A percentile compares a stretch with the other conserved stretches of the same genome.
Conservation (phyloP, 2,113 vertebrate genomes). For the Eidolon helvum region DNA sequence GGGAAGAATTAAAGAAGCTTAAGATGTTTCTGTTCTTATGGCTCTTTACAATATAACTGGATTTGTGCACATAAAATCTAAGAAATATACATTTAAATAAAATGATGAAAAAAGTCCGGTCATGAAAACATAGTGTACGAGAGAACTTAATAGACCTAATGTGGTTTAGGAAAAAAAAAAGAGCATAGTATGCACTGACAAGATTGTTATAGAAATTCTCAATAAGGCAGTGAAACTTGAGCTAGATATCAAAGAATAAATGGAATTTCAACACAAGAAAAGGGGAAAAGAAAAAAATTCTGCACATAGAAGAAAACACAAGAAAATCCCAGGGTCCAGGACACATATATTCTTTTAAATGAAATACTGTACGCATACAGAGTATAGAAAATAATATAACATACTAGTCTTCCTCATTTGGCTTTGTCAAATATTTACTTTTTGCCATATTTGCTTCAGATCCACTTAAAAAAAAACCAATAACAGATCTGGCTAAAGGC, state of each 20-base stretch:
- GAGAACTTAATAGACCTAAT: not conserved
- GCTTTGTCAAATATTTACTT: slow-evolving; percentile 43
- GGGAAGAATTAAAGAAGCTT: not conserved
- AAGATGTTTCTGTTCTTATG: not conserved
- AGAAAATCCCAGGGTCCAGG: not conserved
- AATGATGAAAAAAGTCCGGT: not conserved
- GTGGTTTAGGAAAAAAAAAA: not conserved
- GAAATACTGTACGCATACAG: not conserved
- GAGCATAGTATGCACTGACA: not conserved
- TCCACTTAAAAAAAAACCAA: not conserved
- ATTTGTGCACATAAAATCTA: not conserved
- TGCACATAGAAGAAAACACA: not conserved
- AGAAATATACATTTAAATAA: not conserved
- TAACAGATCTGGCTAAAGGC: not conserved
- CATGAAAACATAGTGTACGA: not conserved
- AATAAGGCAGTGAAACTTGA: not conserved
- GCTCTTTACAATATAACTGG: not conserved
- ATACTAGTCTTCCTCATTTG: not conserved
- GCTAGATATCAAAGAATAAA: slow-evolving; percentile 23
- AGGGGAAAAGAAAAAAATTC: not conserved
- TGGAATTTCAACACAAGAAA: slow-evolving; percentile 12
- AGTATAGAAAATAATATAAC: not conserved
- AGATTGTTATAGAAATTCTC: not conserved
- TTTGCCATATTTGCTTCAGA: not conserved
- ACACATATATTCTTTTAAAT: not conserved